These are phyloP conservation scores for Athene noctua DNA, from an alignment of 2,113 vertebrate species.

Conservation along the genomic window DNA sequence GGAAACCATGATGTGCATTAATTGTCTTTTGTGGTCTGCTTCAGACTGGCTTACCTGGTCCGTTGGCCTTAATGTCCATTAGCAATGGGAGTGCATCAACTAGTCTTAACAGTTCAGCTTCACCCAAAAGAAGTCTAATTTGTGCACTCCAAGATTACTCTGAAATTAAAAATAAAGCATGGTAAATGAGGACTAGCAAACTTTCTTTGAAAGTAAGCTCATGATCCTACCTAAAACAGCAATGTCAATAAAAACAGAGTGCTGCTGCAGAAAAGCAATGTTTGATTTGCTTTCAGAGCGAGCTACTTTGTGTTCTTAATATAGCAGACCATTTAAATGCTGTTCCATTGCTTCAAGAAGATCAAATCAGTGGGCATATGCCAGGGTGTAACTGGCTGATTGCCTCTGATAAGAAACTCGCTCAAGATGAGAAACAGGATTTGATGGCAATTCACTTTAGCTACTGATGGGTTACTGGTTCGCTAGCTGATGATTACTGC, in stretches of 20 bases:
- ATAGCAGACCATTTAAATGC: background rate
- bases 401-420: background rate
- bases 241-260: background rate
- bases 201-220: background rate
- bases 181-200: background rate
- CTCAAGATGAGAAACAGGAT: background rate
- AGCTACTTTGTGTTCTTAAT: background rate
- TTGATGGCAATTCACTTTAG: background rate
- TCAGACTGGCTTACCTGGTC: background rate
- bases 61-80: background rate
- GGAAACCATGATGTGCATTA: background rate
- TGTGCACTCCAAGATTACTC: background rate
- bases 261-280: background rate
- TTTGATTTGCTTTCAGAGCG: background rate
- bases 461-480: background rate
- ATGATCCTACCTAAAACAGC: background rate
- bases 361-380: background rate
- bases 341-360: background rate
- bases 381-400: background rate
- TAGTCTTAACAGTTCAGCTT: background rate
- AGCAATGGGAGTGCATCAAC: background rate
- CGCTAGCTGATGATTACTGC: background rate
- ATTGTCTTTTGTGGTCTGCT: background rate
- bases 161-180: background rate
- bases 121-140: background rate